phyloP scores from a whole-genome alignment of 2,797 vertebrate genomes.

The Alca torda region DNA sequence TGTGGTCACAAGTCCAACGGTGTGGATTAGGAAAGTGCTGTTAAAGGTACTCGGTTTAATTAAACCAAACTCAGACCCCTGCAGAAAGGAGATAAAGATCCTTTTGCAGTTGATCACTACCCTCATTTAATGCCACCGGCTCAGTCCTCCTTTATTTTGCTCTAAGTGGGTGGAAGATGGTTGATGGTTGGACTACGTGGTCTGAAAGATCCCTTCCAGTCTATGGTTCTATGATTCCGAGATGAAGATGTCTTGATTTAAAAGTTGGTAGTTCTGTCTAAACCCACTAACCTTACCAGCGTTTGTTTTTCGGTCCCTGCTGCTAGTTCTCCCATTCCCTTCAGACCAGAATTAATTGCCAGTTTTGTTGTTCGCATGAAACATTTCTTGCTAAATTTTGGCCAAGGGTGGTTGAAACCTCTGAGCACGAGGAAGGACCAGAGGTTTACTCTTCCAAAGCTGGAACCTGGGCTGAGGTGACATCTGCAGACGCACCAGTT shows the following conservation, averaged over 20 bases:
- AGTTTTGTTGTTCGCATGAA: accelerated
- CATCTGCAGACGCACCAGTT: not conserved
- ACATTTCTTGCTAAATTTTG: not conserved
- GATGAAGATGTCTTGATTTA: not conserved
- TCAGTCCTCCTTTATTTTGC: not conserved
- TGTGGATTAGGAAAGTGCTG: not conserved
- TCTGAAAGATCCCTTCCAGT: too few species aligned
- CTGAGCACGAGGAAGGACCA: not conserved
- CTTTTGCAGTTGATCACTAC: not conserved
- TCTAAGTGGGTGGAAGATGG: not conserved
- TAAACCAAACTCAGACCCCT: not conserved
- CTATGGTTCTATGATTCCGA: not conserved
- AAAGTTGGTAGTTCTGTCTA: not conserved
- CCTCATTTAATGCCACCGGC: not conserved
- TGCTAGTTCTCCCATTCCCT: not conserved
- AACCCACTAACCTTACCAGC: not conserved
- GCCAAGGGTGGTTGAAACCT: not conserved
- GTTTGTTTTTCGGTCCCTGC: not conserved
- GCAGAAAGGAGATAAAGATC: not conserved
- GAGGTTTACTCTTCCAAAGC: not conserved
- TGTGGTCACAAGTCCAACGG: accelerated
- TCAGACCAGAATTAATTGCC: not conserved
- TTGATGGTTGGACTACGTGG: too few species aligned
- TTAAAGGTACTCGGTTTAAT: not conserved
- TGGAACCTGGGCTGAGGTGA: not conserved